Evolutionary conservation across 2,888 invertebrate genomes (phyloP), one percentile per base, ranked within the genome.

Genomic region (Agrilus biguttatus): DNA sequence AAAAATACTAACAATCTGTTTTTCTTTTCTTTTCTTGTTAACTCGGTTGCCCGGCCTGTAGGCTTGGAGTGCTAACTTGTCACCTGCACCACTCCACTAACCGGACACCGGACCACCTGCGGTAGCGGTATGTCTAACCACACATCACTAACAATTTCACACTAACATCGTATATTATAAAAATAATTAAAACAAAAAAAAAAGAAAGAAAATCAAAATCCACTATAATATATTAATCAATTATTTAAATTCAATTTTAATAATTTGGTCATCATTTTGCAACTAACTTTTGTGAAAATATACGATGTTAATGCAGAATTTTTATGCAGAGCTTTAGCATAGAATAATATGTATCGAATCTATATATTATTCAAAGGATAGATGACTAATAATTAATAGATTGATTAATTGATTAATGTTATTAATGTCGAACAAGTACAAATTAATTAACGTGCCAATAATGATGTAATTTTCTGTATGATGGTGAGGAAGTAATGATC

Each of bases 11-110:
- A 65, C 65, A 64, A 58, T 60, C 63, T 65, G 65, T 62, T 61
- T 61, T 57, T 61, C 60, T 62, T 66, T 63, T 64, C 62, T 63
- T 65, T 66, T 66, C 63, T 63, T 66, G 63, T 65, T 65, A 64
- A 66, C 64, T 63, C 58, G 62, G 62, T 63, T 63, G 62, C 62
- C 63, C 63, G 63, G 62, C 63, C 62, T 63, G 58, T 80, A 80
- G 80, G 80, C 79, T 73, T 72, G 72, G 80, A 78, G 80, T 80
- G 81, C 80, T 80, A 80, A 80, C 77, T 57, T 59, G 59, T 59
- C 62, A 62, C 62, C 57, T 56, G 54, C 56, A 59, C 59, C 71
- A 71, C 72, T 53, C 59, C 55, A 60, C 61, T 62, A 62, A 61
- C 61, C 57, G 56, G 56, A 56, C 55, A 55, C 57, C 60, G 57